These are phyloP conservation scores for Dreissena polymorpha DNA, from an alignment of 1,140 invertebrate species.

Conservation along the genomic window DNA sequence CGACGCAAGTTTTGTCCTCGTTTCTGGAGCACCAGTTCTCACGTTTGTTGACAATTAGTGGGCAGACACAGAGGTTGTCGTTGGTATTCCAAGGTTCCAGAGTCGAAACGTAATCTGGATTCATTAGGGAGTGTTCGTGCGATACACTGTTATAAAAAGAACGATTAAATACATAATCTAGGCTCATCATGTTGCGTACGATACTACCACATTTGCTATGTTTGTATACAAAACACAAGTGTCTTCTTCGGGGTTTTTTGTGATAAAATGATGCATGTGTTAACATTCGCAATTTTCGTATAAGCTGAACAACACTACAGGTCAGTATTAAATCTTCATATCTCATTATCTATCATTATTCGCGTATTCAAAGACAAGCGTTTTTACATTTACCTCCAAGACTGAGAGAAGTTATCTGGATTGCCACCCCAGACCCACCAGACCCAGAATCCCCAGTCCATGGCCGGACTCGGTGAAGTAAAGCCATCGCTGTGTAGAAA, in stretches of 20 bases:
- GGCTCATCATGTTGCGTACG: too few species aligned
- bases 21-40: background rate
- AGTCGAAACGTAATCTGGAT: background rate
- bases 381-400: background rate
- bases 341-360: too few species aligned
- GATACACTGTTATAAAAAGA: background rate
- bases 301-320: too few species aligned
- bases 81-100: background rate
- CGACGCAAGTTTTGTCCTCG: background rate
- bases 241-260: too few species aligned
- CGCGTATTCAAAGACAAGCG: too few species aligned
- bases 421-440: background rate
- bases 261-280: too few species aligned
- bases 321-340: too few species aligned
- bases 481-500: slow-evolving; percentile 1
- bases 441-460: background rate
- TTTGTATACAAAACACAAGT: too few species aligned
- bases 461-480: background rate
- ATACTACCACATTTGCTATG: too few species aligned
- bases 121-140: background rate
- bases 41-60: background rate
- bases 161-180: too few species aligned
- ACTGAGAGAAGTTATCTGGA: background rate
- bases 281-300: too few species aligned
- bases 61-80: background rate